Base-by-base conservation (phyloP, 1,140 invertebrate species). In the Drosophila tristis region DNA sequence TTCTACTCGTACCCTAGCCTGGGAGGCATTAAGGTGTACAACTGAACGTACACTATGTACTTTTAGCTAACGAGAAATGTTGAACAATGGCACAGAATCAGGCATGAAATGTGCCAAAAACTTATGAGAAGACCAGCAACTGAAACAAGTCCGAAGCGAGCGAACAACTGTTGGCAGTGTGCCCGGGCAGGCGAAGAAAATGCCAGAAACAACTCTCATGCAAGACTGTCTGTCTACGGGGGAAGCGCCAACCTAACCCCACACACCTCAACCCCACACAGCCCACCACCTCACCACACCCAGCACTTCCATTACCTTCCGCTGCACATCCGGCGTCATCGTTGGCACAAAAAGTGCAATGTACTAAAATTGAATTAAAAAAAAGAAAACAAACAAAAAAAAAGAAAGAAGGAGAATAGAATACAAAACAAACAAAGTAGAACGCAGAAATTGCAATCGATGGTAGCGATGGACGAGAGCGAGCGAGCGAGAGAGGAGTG, bases 311-410 rank as follows among this genome's bases (percentile, higher is more conserved):
- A 76, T 65, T 73, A 86, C 73, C 81, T 85, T 85, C 73, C 66
- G 81, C 26, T 62, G 74, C 65, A 89, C 84, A 84, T 89, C 84
- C 84, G 84, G 79, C 82, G 60, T 67, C 74, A 76, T 61, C 68
- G 79, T 43, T 62, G 49, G 62, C 47, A 67, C 82, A 89, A 87
- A 87, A 89, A 87, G 84, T 87, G 84, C 84, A 87, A 89, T 89
- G 84, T 48, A 89, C 84, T 89, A 79, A 89, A 87, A 87, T 89
- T 87, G 85, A 89, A 89, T 89, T 89, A 79, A 77, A 82, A 75
- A 77, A 89, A 87, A 89, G 72, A 59, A 78, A 74, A 75, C 59
- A 61, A 65, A 48, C 64, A 31, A 29, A 54, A 29, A 59, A 59
- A 60, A 45, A 72, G 80, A 20, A 77, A 87, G 82, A 66, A 77